Percentiles rank a stretch among this genome's conserved stretches.
Evolutionary conservation across 2,113 vertebrate genomes (phyloP).

Genomic region (Camelus bactrianus): DNA sequence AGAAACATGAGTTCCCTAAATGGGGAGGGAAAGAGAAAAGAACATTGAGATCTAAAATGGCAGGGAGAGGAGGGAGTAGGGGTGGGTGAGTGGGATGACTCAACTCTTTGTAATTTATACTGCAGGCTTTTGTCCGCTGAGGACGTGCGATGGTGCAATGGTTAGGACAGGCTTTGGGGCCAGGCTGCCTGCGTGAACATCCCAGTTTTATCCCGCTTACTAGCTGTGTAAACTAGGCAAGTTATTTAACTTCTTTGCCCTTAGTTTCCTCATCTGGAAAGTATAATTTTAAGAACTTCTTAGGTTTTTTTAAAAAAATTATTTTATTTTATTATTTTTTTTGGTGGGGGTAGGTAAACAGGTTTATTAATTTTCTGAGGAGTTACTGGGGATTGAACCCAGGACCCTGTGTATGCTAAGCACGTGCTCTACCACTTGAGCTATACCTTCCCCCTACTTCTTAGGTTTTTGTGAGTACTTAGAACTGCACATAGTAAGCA

Average conservation of each 20-base stretch:
- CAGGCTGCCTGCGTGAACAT: not conserved
- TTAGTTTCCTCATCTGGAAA: constrained; percentile 36
- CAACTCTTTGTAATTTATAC: constrained; percentile 62
- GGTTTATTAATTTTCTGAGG: too few species aligned
- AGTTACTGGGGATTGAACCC: too few species aligned
- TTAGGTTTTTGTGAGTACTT: not conserved
- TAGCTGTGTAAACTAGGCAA: not conserved
- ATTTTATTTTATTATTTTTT: too few species aligned
- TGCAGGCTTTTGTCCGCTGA: constrained; percentile 66
- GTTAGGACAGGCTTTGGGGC: constrained; percentile 19
- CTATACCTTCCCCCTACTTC: not conserved
- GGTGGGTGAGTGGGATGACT: constrained; percentile 49
- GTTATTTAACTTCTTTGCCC: not conserved
- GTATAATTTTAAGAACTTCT: not conserved
- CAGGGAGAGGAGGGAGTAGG: constrained; percentile 53
- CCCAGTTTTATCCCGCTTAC: not conserved
- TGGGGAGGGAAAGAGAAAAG: constrained; percentile 69
- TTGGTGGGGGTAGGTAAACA: too few species aligned
- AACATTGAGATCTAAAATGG: constrained; percentile 72
- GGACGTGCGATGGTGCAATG: not conserved
- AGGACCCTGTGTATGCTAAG: too few species aligned
- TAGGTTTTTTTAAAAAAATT: not conserved
- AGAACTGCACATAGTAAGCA: not conserved
- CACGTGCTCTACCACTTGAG: too few species aligned
- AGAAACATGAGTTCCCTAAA: constrained; percentile 64